Conservation (phyloP, 35 echinoderm and acorn worm species). For the Heliocidaris erythrogramma region DNA sequence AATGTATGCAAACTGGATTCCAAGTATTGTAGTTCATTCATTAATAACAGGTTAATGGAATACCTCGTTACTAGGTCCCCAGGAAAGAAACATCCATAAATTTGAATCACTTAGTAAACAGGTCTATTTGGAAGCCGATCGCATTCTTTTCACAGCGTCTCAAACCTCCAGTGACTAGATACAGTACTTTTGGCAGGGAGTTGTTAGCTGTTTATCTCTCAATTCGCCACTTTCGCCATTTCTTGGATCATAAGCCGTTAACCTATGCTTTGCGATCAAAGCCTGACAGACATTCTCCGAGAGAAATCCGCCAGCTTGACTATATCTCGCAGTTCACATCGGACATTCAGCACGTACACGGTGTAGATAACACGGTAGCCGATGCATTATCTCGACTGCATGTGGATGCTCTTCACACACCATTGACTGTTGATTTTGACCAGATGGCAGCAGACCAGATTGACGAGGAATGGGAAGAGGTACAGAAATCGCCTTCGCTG, state of each 20-base stretch:
- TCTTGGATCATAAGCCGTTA: conserved; percentile 57
- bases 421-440: conserved; percentile 3
- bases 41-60: too few relatives aligned
- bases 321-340: conserved; percentile 68
- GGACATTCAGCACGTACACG: conserved; percentile 61
- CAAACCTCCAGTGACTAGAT: conserved; percentile 31
- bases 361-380: conserved; percentile 50
- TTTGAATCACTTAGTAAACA: too few relatives aligned
- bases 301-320: conserved; percentile 63
- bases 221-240: conserved; percentile 56
- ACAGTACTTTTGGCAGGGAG: conserved; percentile 62
- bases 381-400: conserved; percentile 49
- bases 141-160: conserved; percentile 62
- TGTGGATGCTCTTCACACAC: conserved; percentile 30
- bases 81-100: too few relatives aligned
- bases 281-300: conserved; percentile 60
- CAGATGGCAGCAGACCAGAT: conserved; percentile 49
- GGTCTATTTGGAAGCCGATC: conserved; percentile 50
- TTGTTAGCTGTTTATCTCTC: conserved; percentile 49
- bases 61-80: too few relatives aligned
- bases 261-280: conserved; percentile 48
- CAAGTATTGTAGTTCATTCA: too few relatives aligned
- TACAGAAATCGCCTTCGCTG: neutral
- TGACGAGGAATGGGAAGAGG: conserved; percentile 32
- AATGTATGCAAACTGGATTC: too few relatives aligned